phyloP scores from a whole-genome alignment of 2,113 vertebrate species.

The Mastomys coucha region DNA sequence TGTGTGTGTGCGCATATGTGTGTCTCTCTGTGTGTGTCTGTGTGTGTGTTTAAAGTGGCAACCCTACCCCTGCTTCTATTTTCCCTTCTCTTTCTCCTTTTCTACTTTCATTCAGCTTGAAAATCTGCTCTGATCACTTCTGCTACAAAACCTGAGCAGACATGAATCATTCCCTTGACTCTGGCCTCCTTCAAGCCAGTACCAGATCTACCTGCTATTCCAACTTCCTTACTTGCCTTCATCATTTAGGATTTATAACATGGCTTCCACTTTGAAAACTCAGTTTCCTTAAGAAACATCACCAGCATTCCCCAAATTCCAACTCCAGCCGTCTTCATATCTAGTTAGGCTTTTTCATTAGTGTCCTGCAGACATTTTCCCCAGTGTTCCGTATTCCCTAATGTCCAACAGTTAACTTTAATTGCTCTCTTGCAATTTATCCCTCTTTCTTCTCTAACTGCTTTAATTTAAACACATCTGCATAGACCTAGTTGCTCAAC shows the following conservation, averaged over 20 bases:
- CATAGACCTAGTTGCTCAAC: not conserved
- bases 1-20: too few relatives aligned
- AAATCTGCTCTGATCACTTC: not conserved
- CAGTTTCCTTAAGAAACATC: constrained; percentile 26
- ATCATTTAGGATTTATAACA: not conserved
- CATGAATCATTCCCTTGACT: not conserved
- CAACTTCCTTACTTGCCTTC: not conserved
- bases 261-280: not conserved
- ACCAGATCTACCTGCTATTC: not conserved
- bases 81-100: not conserved
- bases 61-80: not conserved
- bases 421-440: constrained; percentile 48
- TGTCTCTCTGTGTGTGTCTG: too few relatives aligned
- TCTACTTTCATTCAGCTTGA: not conserved
- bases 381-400: not conserved
- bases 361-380: not conserved
- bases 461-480: constrained; percentile 48
- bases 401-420: constrained; percentile 53
- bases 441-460: constrained; percentile 48
- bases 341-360: constrained; percentile 52
- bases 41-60: not conserved
- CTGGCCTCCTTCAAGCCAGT: not conserved
- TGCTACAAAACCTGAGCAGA: not conserved
- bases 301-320: not conserved
- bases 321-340: constrained; percentile 32